Percentiles rank a stretch among this genome's conserved stretches.
These are phyloP conservation scores for Chironomus tepperi DNA, from an alignment of 1,140 invertebrate species.

Conservation along the genomic window DNA sequence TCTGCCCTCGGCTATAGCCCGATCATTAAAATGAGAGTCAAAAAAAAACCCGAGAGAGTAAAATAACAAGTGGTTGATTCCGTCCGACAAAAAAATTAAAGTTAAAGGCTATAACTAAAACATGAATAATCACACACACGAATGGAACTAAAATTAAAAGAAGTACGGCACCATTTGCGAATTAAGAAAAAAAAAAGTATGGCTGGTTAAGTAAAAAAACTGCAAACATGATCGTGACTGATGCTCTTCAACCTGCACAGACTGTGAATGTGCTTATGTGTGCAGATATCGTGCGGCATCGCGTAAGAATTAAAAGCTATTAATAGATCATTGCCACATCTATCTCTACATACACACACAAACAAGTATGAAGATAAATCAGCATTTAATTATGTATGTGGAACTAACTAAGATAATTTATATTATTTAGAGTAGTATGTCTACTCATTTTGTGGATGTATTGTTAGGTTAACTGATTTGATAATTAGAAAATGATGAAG, in stretches of 20 bases:
- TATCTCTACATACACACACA: too few species aligned
- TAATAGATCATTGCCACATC: too few species aligned
- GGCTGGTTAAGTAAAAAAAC: neutral
- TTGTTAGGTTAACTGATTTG: neutral
- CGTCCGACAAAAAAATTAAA: neutral
- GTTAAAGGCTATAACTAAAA: neutral
- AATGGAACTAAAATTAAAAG: slow-evolving; percentile 21
- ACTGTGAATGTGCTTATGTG: neutral
- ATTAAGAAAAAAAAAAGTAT: neutral
- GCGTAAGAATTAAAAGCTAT: too few species aligned
- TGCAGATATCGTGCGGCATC: too few species aligned
- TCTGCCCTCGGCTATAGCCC: neutral
- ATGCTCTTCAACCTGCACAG: neutral
- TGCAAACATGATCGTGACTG: neutral
- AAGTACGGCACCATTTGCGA: neutral
- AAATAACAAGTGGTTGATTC: slow-evolving; percentile 16
- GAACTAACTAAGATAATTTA: too few species aligned
- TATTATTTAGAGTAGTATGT: too few species aligned
- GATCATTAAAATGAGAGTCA: too few species aligned
- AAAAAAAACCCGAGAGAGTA: neutral
- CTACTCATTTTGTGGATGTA: neutral
- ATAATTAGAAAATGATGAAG: neutral
- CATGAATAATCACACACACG: slow-evolving; percentile 22
- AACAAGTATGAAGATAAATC: too few species aligned
- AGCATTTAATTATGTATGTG: too few species aligned